Evolutionary conservation across 2,113 vertebrate genomes (phyloP).

Genomic region (Piprites chloris): DNA sequence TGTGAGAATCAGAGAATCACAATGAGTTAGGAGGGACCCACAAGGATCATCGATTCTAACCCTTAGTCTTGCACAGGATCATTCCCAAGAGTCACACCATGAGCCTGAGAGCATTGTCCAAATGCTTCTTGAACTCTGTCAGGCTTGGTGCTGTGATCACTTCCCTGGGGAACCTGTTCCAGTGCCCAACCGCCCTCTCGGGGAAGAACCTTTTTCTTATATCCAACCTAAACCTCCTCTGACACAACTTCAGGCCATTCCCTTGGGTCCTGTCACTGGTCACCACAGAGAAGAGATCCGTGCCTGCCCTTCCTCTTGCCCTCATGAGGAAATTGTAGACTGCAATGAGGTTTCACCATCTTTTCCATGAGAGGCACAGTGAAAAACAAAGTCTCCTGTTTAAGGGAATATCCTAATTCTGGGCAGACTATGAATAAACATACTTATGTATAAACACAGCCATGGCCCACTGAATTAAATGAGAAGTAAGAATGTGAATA

Average conservation of each 20-base stretch:
- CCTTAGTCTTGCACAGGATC: neutral
- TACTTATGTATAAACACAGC: neutral
- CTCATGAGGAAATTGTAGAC: neutral
- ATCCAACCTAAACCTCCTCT: neutral
- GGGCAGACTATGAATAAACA: neutral
- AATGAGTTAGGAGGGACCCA: neutral
- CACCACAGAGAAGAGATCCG: neutral
- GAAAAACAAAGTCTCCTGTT: neutral
- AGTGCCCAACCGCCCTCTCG: neutral
- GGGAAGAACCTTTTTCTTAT: neutral
- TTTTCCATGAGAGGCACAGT: neutral
- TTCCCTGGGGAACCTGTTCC: neutral
- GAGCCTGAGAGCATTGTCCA: neutral
- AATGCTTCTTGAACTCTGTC: neutral
- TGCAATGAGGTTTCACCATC: neutral
- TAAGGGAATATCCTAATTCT: neutral
- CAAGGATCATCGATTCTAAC: neutral
- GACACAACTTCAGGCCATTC: neutral
- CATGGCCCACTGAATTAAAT: neutral
- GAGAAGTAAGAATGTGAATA: neutral
- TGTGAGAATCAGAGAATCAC: neutral
- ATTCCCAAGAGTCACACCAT: neutral
- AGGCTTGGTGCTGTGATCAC: neutral
- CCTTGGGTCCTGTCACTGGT: neutral
- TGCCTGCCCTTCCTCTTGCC: neutral